phyloP scores from a whole-genome alignment of 2,113 vertebrate genomes.

The Amblyopsis rosae region DNA sequence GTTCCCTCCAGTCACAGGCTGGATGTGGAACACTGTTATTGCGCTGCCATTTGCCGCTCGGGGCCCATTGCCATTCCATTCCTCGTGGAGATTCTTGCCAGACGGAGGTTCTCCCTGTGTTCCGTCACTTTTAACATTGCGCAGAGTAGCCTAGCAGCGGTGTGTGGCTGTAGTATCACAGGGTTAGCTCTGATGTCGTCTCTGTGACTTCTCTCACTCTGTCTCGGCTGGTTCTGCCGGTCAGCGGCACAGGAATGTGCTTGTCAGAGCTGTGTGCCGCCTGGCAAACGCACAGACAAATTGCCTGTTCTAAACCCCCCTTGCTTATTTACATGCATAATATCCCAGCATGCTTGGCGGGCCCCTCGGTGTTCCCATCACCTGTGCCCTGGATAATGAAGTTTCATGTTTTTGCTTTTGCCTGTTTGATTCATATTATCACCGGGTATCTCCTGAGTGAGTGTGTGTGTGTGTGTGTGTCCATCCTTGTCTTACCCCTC shows the following conservation, averaged over 20 bases:
- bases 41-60: constrained; percentile 1
- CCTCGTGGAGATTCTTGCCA: neutral
- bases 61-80: constrained; percentile 17
- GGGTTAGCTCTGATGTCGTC: constrained; percentile 9
- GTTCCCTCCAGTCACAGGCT: neutral
- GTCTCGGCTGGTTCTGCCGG: constrained; percentile 3
- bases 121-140: constrained; percentile 1
- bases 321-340: too few relatives aligned
- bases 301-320: too few relatives aligned
- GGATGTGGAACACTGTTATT: constrained; percentile 13
- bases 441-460: neutral
- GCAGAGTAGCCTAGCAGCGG: neutral
- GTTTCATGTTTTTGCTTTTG: too few relatives aligned
- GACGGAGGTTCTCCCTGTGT: neutral
- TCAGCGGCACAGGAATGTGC: neutral
- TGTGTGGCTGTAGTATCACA: constrained; percentile 7
- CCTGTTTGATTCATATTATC: neutral
- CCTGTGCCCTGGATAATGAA: too few relatives aligned
- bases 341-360: too few relatives aligned
- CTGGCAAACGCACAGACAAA: too few relatives aligned
- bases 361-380: too few relatives aligned
- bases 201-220: neutral
- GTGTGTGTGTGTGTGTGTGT: neutral
- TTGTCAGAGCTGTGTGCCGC: neutral
- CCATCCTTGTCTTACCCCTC: neutral